These are phyloP conservation scores for Pararge aegeria DNA, from an alignment of 1,140 invertebrate genomes.

Conservation along the genomic window DNA sequence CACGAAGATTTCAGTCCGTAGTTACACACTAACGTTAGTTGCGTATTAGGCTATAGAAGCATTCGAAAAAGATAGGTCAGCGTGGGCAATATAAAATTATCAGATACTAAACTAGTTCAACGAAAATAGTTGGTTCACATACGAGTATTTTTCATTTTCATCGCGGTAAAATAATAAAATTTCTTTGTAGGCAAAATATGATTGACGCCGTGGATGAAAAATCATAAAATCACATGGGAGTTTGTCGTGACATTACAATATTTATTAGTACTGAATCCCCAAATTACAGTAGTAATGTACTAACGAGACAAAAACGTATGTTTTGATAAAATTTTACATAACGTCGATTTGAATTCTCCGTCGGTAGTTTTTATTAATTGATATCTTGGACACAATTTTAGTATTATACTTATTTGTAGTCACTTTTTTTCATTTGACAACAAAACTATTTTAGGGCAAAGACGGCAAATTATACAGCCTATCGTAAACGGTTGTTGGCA, in stretches of 20 bases:
- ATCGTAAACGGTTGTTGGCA: not conserved
- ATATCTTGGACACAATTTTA: too few species aligned
- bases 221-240: constrained; percentile 7
- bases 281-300: constrained; percentile 15
- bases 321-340: constrained; percentile 23
- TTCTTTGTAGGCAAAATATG: constrained; percentile 10
- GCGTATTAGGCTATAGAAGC: too few species aligned
- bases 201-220: not conserved
- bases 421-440: too few species aligned
- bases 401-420: too few species aligned
- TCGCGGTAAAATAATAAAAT: not conserved
- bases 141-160: constrained; percentile 6
- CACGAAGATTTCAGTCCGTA: too few species aligned
- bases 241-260: constrained; percentile 18
- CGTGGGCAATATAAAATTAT: not conserved
- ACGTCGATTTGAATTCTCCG: constrained; percentile 14
- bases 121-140: constrained; percentile 10
- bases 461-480: too few species aligned
- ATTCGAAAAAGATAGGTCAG: too few species aligned
- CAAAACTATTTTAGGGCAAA: too few species aligned
- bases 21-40: too few species aligned
- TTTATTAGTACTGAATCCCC: constrained; percentile 23
- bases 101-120: not conserved
- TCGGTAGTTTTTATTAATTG: not conserved
- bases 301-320: constrained; percentile 2